These are phyloP conservation scores for Trichonephila clavata DNA, from an alignment of 1,140 invertebrate genomes.

Conservation along the genomic window DNA sequence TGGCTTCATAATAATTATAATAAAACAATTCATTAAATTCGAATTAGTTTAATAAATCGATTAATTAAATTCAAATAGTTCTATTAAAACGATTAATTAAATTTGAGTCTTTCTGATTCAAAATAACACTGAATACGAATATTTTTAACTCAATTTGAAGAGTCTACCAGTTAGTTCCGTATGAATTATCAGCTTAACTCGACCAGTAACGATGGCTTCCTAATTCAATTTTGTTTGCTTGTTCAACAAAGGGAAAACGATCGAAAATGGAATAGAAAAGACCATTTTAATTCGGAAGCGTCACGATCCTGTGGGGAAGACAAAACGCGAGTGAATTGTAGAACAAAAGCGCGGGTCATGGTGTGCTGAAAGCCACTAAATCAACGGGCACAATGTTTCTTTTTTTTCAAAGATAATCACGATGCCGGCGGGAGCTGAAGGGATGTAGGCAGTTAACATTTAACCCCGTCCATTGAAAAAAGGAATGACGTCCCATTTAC, in stretches of 20 bases:
- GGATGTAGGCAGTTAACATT: slow-evolving; percentile 26
- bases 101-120: too few species aligned
- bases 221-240: neutral
- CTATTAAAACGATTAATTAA: too few species aligned
- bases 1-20: too few species aligned
- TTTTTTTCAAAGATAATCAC: neutral
- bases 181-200: too few species aligned
- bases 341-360: slow-evolving; percentile 3
- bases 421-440: neutral
- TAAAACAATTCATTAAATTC: too few species aligned
- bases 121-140: too few species aligned
- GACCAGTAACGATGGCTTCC: neutral
- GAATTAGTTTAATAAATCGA: too few species aligned
- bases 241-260: neutral
- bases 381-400: slow-evolving; percentile 17
- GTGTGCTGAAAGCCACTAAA: slow-evolving; percentile 15
- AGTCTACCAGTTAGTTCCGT: too few species aligned
- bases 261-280: neutral
- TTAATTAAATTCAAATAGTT: too few species aligned
- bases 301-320: neutral
- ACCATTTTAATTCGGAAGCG: neutral
- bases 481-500: slow-evolving; percentile 16
- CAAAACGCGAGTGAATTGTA: neutral
- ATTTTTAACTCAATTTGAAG: too few species aligned
- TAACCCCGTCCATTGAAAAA: slow-evolving; percentile 14